Conservation (phyloP, 2,797 vertebrate species). For the Halcyon chelicuti region DNA sequence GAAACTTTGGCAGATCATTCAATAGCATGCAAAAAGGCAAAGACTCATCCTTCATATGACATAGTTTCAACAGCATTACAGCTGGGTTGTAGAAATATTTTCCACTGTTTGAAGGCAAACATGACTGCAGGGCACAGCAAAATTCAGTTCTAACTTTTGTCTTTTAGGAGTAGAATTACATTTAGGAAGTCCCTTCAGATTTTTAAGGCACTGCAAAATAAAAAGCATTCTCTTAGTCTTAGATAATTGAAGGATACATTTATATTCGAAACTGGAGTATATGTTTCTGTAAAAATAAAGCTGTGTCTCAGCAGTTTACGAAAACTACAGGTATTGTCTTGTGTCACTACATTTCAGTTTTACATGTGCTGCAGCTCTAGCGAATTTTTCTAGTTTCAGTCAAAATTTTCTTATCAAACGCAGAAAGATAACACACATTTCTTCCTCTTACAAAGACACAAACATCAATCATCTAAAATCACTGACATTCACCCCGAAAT, state of each 20-base stretch:
- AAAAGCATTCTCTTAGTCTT: background rate
- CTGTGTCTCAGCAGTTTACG: background rate
- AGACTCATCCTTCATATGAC: background rate
- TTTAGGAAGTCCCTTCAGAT: background rate
- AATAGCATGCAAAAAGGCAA: background rate
- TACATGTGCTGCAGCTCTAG: background rate
- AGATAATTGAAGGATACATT: background rate
- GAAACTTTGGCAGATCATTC: background rate
- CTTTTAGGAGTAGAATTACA: background rate
- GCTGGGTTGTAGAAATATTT: background rate
- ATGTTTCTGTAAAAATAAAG: background rate
- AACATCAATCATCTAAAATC: slow-evolving; percentile 40
- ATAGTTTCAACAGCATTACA: background rate
- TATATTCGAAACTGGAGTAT: background rate
- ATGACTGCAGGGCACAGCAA: background rate
- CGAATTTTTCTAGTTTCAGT: background rate
- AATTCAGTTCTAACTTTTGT: background rate
- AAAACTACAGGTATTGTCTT: background rate
- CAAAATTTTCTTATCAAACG: slow-evolving; percentile 17
- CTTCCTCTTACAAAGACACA: slow-evolving; percentile 45
- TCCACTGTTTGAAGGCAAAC: slow-evolving; percentile 5
- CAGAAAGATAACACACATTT: slow-evolving; percentile 44
- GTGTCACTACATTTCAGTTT: background rate
- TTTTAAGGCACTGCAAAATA: background rate
- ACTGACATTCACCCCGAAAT: slow-evolving; percentile 28